Evolutionary conservation across 2,113 vertebrate genomes (phyloP).

Genomic region (Emydura subglobosa): DNA sequence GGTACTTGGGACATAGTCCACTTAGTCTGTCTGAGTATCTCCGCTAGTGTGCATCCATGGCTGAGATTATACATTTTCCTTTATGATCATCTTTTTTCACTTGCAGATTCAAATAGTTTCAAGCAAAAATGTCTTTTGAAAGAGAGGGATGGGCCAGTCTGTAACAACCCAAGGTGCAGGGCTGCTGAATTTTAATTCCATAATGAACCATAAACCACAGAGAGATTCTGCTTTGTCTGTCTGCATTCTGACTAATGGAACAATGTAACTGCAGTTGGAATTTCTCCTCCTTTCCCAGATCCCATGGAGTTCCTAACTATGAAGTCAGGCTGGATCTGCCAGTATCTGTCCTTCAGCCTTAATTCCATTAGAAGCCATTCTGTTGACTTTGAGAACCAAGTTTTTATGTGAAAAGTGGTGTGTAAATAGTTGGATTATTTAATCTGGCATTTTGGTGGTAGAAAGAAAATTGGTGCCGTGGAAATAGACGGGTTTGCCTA

Average conservation of each 20-base stretch:
- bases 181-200: not conserved
- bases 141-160: not conserved
- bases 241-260: not conserved
- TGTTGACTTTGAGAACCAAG: not conserved
- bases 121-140: not conserved
- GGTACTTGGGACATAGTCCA: not conserved
- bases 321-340: not conserved
- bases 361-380: not conserved
- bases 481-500: not conserved
- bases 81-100: constrained; percentile 27
- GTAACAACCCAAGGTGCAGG: not conserved
- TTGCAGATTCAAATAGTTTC: constrained; percentile 63
- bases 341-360: not conserved
- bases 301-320: not conserved
- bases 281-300: not conserved
- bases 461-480: not conserved
- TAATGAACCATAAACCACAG: not conserved
- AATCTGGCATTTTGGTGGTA: not conserved
- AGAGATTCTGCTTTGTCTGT: constrained; percentile 1
- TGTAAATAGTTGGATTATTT: not conserved
- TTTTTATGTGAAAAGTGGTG: not conserved
- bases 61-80: not conserved
- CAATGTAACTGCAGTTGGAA: not conserved
- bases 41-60: not conserved
- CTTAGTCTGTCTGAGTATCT: not conserved